Base-by-base conservation (phyloP, 2,888 invertebrate species). In the Polyommatus iphigenia region DNA sequence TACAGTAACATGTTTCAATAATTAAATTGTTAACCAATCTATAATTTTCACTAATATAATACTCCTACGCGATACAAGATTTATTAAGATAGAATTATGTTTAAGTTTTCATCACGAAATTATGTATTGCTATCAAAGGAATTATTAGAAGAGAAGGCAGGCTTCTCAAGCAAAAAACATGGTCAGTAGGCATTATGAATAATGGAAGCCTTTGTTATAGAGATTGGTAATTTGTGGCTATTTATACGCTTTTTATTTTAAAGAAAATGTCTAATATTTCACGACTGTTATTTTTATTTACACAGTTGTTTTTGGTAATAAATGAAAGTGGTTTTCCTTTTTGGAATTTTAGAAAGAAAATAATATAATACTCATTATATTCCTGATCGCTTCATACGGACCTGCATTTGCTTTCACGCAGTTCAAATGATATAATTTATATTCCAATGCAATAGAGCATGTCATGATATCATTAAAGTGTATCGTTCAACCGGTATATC, bases 351-450 rank as follows among this genome's bases (percentile, higher is more conserved):
- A 10, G 7, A 20, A 20, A 8, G 8, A 8, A 8, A 20, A n/a
- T 18, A n/a, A 18, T 57, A 7, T 18, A n/a, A 57, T 18, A 6
- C 57, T 57, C 57, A 57, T n/a, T 57, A 54, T 0, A 54, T 18
- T 54, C 54, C 18, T 54, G 18, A 15, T 18, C 6, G 54, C 18
- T 54, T n/a, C 8, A 46, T 46, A 46, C 46, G n/a, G 20, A 20
- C 2, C 2, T 59, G 10, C 24, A 24, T 8, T 24, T 20, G 13
- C 62, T 62, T 62, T 62, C 24, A 24, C 62, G 67, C 29, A 29
- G 29, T 67, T 67, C 67, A 67, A 62, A 29, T 67, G 67, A 67
- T 67, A 67, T 67, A 67, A 67, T 67, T 67, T 67, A 29, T 67
- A 29, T 67, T 29, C 67, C 15, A 29, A 67, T 29, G 67, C 67